These are phyloP conservation scores for Pharmacophagus antenor DNA, from an alignment of 2,888 invertebrate genomes.

Conservation along the genomic window DNA sequence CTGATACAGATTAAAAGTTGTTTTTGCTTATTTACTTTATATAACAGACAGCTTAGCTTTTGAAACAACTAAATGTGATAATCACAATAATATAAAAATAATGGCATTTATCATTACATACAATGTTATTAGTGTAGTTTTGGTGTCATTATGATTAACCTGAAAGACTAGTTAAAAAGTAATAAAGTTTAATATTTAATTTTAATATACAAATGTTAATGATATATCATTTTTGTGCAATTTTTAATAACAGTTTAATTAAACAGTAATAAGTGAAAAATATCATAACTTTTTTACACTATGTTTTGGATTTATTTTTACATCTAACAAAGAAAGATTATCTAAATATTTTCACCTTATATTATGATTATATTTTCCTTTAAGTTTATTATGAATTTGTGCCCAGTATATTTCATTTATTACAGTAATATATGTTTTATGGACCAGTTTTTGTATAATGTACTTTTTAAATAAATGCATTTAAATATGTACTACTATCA, in stretches of 20 bases:
- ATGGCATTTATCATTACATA: conserved; percentile 18
- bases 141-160: neutral
- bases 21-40: no score
- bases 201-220: no score
- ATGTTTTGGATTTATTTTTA: neutral
- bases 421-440: no score
- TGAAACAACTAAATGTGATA: neutral
- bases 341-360: neutral
- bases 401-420: no score
- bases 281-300: no score
- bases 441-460: no score
- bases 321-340: neutral
- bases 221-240: no score
- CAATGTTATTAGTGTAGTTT: neutral
- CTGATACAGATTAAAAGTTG: no score
- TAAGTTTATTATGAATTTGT: neutral
- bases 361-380: neutral
- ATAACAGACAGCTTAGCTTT: neutral
- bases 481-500: no score
- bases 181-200: neutral
- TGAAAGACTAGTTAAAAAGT: neutral
- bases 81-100: conserved; percentile 15
- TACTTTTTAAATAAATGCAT: no score
- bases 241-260: neutral
- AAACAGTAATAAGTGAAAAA: neutral